Evolutionary conservation across 1,140 invertebrate species (phyloP).

Genomic region (Thaumatotibia leucotreta): DNA sequence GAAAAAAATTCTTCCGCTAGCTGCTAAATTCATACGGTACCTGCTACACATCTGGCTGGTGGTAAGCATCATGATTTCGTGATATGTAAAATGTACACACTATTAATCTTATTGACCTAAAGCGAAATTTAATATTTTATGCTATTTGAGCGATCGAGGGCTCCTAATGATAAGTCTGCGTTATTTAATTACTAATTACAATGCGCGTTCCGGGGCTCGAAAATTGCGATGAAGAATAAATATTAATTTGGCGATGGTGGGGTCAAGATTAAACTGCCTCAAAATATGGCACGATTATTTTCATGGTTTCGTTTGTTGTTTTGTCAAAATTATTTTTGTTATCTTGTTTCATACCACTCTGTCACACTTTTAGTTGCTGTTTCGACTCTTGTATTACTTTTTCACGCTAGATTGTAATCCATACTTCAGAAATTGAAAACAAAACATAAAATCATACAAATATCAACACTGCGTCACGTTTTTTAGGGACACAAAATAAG

Average conservation of each 20-base stretch:
- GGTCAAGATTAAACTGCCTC: not conserved
- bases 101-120: not conserved
- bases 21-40: too few relatives aligned
- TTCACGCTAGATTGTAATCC: too few relatives aligned
- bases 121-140: not conserved
- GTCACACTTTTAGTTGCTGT: too few relatives aligned
- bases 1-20: too few relatives aligned
- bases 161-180: not conserved
- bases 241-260: not conserved
- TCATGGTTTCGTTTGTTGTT: not conserved
- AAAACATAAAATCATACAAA: too few relatives aligned
- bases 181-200: slow-evolving; percentile 8
- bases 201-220: not conserved
- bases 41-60: too few relatives aligned
- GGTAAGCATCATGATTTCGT: not conserved
- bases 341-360: too few relatives aligned
- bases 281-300: not conserved
- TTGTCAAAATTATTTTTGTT: not conserved
- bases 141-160: not conserved
- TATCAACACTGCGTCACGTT: too few relatives aligned
- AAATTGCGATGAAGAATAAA: slow-evolving; percentile 1
- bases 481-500: too few relatives aligned
- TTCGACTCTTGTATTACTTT: too few relatives aligned
- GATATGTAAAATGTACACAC: not conserved
- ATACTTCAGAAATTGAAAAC: too few relatives aligned